A percentile compares a stretch with the other conserved stretches of the same genome.
These are phyloP conservation scores for Remorina albescens DNA, from an alignment of 2,797 vertebrate genomes.

Conservation along the genomic window DNA sequence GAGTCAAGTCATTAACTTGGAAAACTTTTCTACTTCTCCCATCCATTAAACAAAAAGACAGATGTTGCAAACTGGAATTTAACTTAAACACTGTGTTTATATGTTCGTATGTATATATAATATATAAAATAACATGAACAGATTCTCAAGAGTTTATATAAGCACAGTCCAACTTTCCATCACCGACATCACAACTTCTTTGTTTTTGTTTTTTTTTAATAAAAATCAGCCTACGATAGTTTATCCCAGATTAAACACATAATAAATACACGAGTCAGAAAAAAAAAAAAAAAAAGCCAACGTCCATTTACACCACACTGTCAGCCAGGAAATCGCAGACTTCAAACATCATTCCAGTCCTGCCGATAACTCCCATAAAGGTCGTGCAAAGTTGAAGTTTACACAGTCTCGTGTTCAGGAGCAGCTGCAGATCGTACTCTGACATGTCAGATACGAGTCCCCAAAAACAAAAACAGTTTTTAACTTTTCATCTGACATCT, in stretches of 20 bases:
- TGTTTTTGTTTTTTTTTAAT: too few relatives aligned
- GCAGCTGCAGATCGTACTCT: constrained; percentile 37
- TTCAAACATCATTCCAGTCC: background rate
- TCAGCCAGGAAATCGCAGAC: constrained; percentile 8
- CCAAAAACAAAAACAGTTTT: background rate
- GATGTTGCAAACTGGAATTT: too few relatives aligned
- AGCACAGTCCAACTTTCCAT: too few relatives aligned
- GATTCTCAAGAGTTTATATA: too few relatives aligned
- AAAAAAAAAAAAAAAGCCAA: background rate
- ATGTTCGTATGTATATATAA: background rate
- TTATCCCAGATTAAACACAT: background rate
- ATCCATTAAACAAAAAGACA: too few relatives aligned
- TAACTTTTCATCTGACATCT: too few relatives aligned
- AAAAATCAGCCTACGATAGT: too few relatives aligned
- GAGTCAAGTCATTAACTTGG: background rate
- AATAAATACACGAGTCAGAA: background rate
- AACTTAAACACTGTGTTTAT: background rate
- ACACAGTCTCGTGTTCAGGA: constrained; percentile 29
- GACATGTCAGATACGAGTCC: constrained; percentile 25
- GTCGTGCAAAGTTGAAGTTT: constrained; percentile 46
- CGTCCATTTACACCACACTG: background rate
- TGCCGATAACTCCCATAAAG: constrained; percentile 27
- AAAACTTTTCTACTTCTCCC: background rate
- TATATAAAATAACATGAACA: too few relatives aligned
- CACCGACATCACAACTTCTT: too few relatives aligned